Evolutionary conservation across 2,113 vertebrate genomes (phyloP).

Genomic region (Mastomys coucha): DNA sequence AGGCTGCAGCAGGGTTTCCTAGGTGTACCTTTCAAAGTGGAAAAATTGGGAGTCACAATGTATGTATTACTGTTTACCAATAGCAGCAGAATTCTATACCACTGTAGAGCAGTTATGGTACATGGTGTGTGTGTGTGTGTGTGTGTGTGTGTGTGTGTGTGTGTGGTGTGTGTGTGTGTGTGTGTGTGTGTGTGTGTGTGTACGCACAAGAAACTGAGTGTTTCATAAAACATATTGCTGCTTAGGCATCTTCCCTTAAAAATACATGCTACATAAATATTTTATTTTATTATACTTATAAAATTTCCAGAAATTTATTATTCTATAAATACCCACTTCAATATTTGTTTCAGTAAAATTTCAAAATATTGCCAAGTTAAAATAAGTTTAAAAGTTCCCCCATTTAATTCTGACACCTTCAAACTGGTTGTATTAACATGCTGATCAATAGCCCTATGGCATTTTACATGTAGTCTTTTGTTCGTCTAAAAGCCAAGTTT

Average conservation of each 20-base stretch:
- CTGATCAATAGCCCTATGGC: neutral
- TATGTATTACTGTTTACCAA: neutral
- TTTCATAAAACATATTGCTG: neutral
- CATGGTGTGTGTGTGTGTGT: neutral
- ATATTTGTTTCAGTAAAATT: constrained; percentile 11
- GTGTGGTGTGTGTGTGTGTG: neutral
- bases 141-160: neutral
- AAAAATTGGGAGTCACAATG: neutral
- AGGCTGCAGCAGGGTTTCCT: neutral
- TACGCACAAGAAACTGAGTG: neutral
- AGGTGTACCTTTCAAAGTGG: neutral
- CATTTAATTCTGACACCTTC: neutral
- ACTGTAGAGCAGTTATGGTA: neutral
- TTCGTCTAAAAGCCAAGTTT: neutral
- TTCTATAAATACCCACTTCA: neutral
- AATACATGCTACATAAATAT: neutral
- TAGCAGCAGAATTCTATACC: neutral
- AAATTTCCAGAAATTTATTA: neutral
- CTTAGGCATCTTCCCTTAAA: neutral
- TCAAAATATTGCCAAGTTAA: neutral
- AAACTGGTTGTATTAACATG: neutral
- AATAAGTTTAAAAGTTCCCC: neutral
- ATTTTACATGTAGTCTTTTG: neutral
- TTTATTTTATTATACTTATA: neutral
- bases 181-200: neutral